Percentiles rank a stretch among this genome's conserved stretches.
Evolutionary conservation across 2,113 vertebrate species (phyloP).

Genomic region (Paradoxurus hermaphroditus): DNA sequence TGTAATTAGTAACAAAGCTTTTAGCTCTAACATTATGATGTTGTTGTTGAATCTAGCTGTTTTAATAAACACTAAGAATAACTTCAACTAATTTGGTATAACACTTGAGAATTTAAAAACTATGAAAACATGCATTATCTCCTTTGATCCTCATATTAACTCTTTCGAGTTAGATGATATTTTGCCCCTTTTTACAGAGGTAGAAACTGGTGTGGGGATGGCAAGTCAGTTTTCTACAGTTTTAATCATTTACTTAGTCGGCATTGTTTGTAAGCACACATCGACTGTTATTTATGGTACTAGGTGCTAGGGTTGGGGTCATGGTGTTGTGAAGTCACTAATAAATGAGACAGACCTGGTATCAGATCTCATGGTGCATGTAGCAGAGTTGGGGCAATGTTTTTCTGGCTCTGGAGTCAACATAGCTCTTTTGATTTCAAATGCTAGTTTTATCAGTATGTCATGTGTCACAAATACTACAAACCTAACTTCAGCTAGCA

Average conservation of each 20-base stretch:
- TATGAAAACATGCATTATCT: not conserved
- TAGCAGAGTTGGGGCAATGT: not conserved
- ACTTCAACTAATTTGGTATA: not conserved
- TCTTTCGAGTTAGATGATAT: not conserved
- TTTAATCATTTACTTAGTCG: not conserved
- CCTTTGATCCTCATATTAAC: not conserved
- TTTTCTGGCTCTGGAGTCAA: not conserved
- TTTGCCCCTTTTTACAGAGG: not conserved
- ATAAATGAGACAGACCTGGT: not conserved
- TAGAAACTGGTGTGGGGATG: not conserved
- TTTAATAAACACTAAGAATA: not conserved
- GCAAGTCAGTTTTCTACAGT: not conserved
- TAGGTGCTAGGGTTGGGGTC: not conserved
- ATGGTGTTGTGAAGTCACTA: not conserved
- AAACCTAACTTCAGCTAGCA: not conserved
- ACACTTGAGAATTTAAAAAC: not conserved
- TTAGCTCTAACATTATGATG: not conserved
- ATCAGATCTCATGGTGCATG: not conserved
- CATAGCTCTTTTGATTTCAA: not conserved
- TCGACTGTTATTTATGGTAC: not conserved
- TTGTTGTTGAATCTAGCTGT: not conserved
- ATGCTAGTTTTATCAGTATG: not conserved
- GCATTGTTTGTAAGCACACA: not conserved
- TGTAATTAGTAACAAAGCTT: not conserved
- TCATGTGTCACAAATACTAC: not conserved